Conservation (phyloP, 2,888 invertebrate genomes). For the Ormyrus rosae region DNA sequence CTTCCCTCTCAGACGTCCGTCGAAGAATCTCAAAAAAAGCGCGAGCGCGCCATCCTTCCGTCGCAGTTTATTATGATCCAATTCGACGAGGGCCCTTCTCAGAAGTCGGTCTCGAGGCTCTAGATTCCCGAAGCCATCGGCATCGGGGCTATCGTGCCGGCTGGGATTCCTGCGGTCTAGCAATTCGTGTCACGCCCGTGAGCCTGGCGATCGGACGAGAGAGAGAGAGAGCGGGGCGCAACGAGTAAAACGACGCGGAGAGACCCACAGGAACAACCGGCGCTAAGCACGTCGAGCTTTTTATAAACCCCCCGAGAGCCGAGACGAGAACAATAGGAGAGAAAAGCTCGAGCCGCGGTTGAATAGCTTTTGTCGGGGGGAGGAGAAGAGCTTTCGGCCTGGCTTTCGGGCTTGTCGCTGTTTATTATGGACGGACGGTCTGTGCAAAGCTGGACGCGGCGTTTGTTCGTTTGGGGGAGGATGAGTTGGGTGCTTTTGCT, state of each 20-base stretch:
- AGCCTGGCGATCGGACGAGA: constrained; percentile 22
- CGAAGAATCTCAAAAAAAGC: too few relatives aligned
- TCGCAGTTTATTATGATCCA: background rate
- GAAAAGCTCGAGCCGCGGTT: background rate
- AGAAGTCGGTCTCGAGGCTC: constrained; percentile 25
- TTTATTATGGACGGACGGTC: too few relatives aligned
- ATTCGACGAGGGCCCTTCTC: constrained; percentile 36
- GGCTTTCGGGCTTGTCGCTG: too few relatives aligned
- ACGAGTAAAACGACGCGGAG: constrained; percentile 3
- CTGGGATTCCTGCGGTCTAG: constrained; percentile 58
- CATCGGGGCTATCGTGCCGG: constrained; percentile 29
- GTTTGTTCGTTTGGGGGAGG: too few relatives aligned
- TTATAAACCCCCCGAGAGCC: constrained; percentile 14
- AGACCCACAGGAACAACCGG: constrained; percentile 16
- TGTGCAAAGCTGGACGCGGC: too few relatives aligned
- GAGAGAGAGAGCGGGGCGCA: constrained; percentile 3
- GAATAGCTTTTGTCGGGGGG: background rate
- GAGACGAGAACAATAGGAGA: constrained; percentile 3
- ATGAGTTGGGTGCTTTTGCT: constrained; percentile 19
- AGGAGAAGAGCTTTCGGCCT: too few relatives aligned
- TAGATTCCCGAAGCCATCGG: constrained; percentile 33
- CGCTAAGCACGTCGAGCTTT: constrained; percentile 42
- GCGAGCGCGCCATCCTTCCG: too few relatives aligned
- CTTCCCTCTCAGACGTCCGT: too few relatives aligned
- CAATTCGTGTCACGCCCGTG: constrained; percentile 53